Evolutionary conservation across 2,113 vertebrate species (phyloP).

Genomic region (Neogobius melanostomus): DNA sequence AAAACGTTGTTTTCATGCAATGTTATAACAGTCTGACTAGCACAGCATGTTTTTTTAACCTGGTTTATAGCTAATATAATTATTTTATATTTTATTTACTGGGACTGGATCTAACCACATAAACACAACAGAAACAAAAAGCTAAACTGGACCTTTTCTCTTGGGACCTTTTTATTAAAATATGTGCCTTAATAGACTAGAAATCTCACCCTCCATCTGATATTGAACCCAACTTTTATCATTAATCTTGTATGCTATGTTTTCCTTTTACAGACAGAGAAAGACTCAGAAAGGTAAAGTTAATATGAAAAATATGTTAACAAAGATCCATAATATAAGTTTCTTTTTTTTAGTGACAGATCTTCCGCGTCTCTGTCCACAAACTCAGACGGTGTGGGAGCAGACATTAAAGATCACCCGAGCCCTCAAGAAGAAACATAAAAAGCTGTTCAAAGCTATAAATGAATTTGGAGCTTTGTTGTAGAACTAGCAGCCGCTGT

Average conservation of each 20-base stretch:
- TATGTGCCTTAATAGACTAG: too few species aligned
- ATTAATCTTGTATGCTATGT: background rate
- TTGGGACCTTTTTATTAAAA: too few species aligned
- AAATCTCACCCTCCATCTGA: too few species aligned
- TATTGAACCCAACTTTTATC: background rate
- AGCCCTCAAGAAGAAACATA: slow-evolving; percentile 73
- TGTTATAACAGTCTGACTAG: too few species aligned
- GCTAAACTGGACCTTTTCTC: too few species aligned
- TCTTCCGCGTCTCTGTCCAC: slow-evolving; percentile 30
- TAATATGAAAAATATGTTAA: background rate
- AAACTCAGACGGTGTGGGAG: slow-evolving; percentile 41
- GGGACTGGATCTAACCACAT: too few species aligned
- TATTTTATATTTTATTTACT: too few species aligned
- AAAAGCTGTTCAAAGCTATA: slow-evolving; percentile 14
- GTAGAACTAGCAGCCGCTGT: slow-evolving; percentile 11
- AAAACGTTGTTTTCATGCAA: too few species aligned
- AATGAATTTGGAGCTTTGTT: slow-evolving; percentile 9
- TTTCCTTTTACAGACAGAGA: slow-evolving; percentile 59
- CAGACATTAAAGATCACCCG: slow-evolving; percentile 63
- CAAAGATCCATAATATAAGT: background rate
- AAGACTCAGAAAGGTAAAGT: slow-evolving; percentile 70
- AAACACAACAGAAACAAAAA: too few species aligned
- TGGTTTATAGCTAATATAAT: too few species aligned
- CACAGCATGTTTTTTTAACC: too few species aligned
- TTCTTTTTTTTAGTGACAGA: slow-evolving; percentile 65